Evolutionary conservation across 1,140 invertebrate species (phyloP).

Genomic region (Drosophila cardini): DNA sequence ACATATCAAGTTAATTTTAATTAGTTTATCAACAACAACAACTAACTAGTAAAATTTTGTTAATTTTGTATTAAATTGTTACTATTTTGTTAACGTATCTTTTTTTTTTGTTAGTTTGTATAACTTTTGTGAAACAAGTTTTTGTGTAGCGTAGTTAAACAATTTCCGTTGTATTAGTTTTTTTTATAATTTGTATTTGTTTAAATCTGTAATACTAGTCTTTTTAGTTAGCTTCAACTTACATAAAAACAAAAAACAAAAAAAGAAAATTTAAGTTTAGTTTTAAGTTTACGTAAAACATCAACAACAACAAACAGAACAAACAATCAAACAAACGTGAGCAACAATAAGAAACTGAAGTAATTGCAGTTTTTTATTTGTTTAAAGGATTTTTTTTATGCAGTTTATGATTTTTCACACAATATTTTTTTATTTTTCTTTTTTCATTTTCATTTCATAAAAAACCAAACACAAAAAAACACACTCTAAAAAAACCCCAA

Average conservation of each 20-base stretch:
- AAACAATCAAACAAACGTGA: too few species aligned
- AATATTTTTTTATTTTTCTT: conserved; percentile 80
- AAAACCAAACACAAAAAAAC: conserved; percentile 33
- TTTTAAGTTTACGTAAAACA: conserved; percentile 24
- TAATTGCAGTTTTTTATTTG: conserved; percentile 5
- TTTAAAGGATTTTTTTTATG: conserved; percentile 36
- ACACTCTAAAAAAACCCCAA: conserved; percentile 25
- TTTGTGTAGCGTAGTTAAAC: conserved; percentile 55
- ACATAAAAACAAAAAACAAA: conserved; percentile 12
- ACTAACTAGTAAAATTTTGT: conserved; percentile 31
- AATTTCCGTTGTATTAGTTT: conserved; percentile 38
- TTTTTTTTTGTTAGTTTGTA: conserved; percentile 14
- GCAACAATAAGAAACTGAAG: conserved; percentile 2
- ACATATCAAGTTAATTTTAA: conserved; percentile 5
- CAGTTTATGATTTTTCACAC: conserved; percentile 75
- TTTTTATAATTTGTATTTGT: conserved; percentile 22
- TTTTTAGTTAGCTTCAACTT: conserved; percentile 50
- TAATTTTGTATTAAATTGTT: conserved; percentile 17
- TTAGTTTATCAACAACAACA: neutral
- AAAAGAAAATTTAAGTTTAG: conserved; percentile 34
- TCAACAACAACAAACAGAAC: neutral
- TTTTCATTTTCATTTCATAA: conserved; percentile 83
- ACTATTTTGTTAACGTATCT: conserved; percentile 2
- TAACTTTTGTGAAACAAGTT: neutral
- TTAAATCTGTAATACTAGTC: conserved; percentile 32